A percentile compares a stretch with the other conserved stretches of the same genome.
Evolutionary conservation across 2,113 vertebrate genomes (phyloP).

Genomic region (Pteruthius melanotis): DNA sequence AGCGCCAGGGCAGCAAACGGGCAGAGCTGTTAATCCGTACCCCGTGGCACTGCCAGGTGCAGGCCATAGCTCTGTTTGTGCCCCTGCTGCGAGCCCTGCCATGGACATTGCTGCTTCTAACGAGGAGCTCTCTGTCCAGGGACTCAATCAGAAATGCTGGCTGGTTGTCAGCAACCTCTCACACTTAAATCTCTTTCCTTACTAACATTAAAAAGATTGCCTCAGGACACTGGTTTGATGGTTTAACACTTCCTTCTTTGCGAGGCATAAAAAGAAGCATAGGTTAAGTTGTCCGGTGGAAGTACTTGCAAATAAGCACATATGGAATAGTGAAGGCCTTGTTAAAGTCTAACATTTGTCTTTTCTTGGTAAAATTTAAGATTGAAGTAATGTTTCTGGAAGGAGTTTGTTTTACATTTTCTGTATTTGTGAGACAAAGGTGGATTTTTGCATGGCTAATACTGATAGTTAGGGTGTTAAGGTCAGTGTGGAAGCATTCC

Average conservation of each 20-base stretch:
- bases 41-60: background rate
- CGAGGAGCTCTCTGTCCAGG: background rate
- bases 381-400: background rate
- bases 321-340: background rate
- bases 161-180: background rate
- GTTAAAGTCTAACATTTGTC: background rate
- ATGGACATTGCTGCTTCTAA: accelerated
- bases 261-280: background rate
- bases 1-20: background rate
- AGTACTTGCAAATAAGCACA: background rate
- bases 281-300: background rate
- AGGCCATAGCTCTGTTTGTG: background rate
- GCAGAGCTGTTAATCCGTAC: background rate
- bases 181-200: background rate
- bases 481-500: background rate
- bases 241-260: background rate
- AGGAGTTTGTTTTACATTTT: background rate
- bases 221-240: background rate
- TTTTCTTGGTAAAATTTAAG: background rate
- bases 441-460: background rate
- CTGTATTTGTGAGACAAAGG: background rate
- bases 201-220: background rate
- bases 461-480: background rate
- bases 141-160: background rate
- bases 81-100: background rate